Evolutionary conservation across 2,797 vertebrate species (phyloP), one percentile per base, ranked within the genome.

Genomic region (Alauda arvensis): DNA sequence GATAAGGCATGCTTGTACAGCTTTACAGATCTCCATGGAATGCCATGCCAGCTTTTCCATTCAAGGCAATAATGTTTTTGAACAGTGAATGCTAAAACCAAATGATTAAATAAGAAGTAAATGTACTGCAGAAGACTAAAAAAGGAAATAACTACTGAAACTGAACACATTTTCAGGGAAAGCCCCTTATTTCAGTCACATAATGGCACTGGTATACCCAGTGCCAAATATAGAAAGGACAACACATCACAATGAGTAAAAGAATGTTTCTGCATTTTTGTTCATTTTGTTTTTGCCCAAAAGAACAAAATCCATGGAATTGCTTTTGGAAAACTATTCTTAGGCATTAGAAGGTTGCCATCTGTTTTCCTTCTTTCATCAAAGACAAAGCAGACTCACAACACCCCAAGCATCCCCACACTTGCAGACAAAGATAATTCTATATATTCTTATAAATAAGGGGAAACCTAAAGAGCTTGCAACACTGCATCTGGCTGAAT

Each of bases 21-120:
- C 57, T 93, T 76, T 80, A 48, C 83, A 86, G 87, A 65, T 40
- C 31, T 87, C 68, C 34, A 8, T 39, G 62, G 92, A 95, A 92
- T 92, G 87, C 53, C 79, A 56, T 53, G 76, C 24, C 65, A 69
- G 81, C 20, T 83, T 92, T 94, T 88, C 91, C 74, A 46, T 4
- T 68, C 77, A 85, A 89, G 79, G 90, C 91, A 85, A 77, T 86
- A 92, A 85, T 28, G 53, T 19, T 87, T 57, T 55, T 91, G 70
- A 94, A 76, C 34, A 86, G 56, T 33, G 70, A 84, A 84, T 46
- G 48, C 31, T 67, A 57, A 93, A 75, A 76, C 8, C 3, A 65
- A 42, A 70, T 26, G 8, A 85, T 83, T 86, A 93, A 91, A 68
- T 71, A 77, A 82, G 60, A 83, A 78, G 26, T 45, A 71, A 76